phyloP scores from a whole-genome alignment of 1,140 invertebrate genomes.

The Rhopalosiphum padi region DNA sequence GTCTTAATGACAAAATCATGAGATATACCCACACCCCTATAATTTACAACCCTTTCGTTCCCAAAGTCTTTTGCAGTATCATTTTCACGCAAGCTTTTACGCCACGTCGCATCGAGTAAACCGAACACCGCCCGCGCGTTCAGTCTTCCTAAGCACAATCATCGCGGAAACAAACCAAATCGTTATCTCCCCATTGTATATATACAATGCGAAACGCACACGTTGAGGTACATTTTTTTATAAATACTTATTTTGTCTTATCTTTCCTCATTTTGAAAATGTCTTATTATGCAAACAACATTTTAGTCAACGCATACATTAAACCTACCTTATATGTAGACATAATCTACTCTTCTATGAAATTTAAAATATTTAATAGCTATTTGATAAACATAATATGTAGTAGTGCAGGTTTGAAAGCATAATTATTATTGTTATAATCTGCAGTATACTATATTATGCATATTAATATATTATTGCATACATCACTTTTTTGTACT shows the following conservation, averaged over 20 bases:
- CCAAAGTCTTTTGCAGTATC: constrained; percentile 28
- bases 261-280: neutral
- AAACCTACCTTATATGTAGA: too few species aligned
- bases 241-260: neutral
- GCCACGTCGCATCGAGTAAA: constrained; percentile 31
- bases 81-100: constrained; percentile 32
- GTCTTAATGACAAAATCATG: constrained; percentile 55
- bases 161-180: constrained; percentile 14
- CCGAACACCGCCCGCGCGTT: neutral
- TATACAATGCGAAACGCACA: neutral
- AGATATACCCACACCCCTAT: constrained; percentile 13
- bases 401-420: neutral
- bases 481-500: neutral
- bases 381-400: neutral
- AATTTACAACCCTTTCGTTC: constrained; percentile 51
- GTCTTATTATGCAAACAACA: neutral
- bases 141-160: neutral
- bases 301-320: neutral
- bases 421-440: neutral
- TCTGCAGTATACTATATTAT: too few species aligned
- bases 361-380: neutral
- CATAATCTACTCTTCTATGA: too few species aligned
- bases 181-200: constrained; percentile 26
- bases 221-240: neutral
- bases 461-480: neutral